Conservation (phyloP, 2,797 vertebrate genomes). For the Gambelia wislizenii region DNA sequence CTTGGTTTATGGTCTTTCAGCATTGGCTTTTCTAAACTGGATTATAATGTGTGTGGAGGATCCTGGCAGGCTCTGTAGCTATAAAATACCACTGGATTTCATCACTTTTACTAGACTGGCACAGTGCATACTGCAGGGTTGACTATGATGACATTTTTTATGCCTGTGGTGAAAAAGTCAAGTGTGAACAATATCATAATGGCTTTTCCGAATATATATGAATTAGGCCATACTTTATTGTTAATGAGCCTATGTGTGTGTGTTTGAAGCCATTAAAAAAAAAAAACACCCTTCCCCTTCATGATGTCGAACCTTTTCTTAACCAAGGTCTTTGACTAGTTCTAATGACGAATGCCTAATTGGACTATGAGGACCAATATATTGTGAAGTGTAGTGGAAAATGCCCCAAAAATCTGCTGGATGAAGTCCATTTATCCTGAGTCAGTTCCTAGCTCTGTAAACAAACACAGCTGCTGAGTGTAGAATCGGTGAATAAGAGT, state of each 20-base stretch:
- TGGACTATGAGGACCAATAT: slow-evolving; percentile 72
- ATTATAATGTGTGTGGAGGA: slow-evolving; percentile 26
- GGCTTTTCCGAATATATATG: slow-evolving; percentile 31
- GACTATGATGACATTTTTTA: slow-evolving; percentile 40
- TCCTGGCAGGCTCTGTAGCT: slow-evolving; percentile 33
- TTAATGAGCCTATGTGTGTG: background rate
- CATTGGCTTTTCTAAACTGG: slow-evolving; percentile 16
- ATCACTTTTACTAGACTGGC: slow-evolving; percentile 20
- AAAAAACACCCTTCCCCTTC: slow-evolving; percentile 17
- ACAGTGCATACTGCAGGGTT: background rate
- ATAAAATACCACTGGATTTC: slow-evolving; percentile 44
- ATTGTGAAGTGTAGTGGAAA: slow-evolving; percentile 76
- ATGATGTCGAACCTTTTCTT: slow-evolving; percentile 47
- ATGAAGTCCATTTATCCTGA: slow-evolving; percentile 75
- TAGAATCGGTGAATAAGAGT: slow-evolving; percentile 73
- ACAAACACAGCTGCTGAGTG: slow-evolving; percentile 85
- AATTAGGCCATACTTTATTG: slow-evolving; percentile 23
- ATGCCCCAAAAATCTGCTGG: slow-evolving; percentile 75
- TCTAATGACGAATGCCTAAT: slow-evolving; percentile 67
- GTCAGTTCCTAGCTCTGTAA: slow-evolving; percentile 80
- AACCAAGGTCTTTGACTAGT: slow-evolving; percentile 63
- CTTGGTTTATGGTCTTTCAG: slow-evolving; percentile 43
- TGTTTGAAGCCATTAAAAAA: slow-evolving; percentile 35
- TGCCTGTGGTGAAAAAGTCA: slow-evolving; percentile 45
- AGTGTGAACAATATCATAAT: slow-evolving; percentile 41